Evolutionary conservation across 2,888 invertebrate species (phyloP).

Genomic region (Calameuta filiformis): DNA sequence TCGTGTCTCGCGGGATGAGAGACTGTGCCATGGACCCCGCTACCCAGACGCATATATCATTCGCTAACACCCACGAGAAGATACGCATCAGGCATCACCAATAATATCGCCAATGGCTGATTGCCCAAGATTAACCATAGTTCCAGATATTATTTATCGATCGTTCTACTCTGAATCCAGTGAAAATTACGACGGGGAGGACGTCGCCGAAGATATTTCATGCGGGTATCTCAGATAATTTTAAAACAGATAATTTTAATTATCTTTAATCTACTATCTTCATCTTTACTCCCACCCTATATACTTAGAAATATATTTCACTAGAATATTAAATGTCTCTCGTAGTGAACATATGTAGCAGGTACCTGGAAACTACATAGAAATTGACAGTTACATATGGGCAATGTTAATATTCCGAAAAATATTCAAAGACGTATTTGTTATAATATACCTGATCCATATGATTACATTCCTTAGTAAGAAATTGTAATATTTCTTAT

Average conservation of each 20-base stretch:
- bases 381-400: neutral
- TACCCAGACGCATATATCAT: constrained; percentile 1
- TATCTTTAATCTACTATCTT: neutral
- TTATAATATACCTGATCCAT: neutral
- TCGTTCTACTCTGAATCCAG: neutral
- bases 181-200: neutral
- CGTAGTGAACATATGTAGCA: neutral
- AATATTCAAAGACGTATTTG: neutral
- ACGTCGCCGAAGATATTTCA: neutral
- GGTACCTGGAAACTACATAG: neutral
- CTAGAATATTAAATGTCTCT: neutral
- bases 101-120: neutral
- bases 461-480: neutral
- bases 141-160: neutral
- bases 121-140: constrained; percentile 17
- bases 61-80: neutral
- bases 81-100: neutral
- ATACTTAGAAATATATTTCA: neutral
- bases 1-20: neutral
- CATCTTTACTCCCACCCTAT: neutral
- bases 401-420: neutral
- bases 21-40: neutral
- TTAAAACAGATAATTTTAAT: neutral
- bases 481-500: neutral
- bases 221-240: neutral